A percentile compares a stretch with the other conserved stretches of the same genome.
phyloP scores from a whole-genome alignment of 2,888 invertebrate genomes.

The Auanema freiburgensis region DNA sequence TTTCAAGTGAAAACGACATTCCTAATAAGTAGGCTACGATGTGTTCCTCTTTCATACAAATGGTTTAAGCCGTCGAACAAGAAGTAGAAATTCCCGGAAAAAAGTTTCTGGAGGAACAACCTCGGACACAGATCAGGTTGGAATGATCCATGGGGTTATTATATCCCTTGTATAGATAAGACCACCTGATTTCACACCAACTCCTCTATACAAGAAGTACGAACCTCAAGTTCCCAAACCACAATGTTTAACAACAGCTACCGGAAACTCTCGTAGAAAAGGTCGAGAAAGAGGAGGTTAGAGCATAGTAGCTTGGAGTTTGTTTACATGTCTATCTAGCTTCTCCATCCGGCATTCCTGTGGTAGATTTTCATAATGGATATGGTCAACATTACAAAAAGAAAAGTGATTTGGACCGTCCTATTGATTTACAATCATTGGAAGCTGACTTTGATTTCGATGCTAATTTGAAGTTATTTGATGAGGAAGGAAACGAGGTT shows the following conservation, averaged over 20 bases:
- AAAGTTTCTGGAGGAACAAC: too few species aligned
- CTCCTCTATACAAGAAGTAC: constrained; percentile 16
- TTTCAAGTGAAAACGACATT: too few species aligned
- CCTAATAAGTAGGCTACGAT: too few species aligned
- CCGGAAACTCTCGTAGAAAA: not conserved
- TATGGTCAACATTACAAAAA: constrained; percentile 22
- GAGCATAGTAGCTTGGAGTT: too few species aligned
- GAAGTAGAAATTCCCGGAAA: too few species aligned
- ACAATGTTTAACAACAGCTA: constrained; percentile 5
- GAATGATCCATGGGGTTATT: too few species aligned
- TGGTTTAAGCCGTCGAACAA: too few species aligned
- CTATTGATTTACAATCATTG: constrained; percentile 44
- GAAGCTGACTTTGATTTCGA: constrained; percentile 52
- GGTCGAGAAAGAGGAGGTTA: too few species aligned
- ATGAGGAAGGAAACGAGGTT: constrained; percentile 20
- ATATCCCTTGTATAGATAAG: too few species aligned
- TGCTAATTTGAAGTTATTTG: constrained; percentile 48
- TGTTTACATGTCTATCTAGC: too few species aligned
- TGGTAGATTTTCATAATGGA: constrained; percentile 41
- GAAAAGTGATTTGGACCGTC: constrained; percentile 33
- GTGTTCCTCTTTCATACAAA: too few species aligned
- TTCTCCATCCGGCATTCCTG: constrained; percentile 46
- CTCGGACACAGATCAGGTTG: too few species aligned
- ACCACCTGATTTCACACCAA: constrained; percentile 9
- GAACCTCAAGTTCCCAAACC: constrained; percentile 22